phyloP scores from a whole-genome alignment of 2,797 vertebrate species.

The Artibeus jamaicensis region DNA sequence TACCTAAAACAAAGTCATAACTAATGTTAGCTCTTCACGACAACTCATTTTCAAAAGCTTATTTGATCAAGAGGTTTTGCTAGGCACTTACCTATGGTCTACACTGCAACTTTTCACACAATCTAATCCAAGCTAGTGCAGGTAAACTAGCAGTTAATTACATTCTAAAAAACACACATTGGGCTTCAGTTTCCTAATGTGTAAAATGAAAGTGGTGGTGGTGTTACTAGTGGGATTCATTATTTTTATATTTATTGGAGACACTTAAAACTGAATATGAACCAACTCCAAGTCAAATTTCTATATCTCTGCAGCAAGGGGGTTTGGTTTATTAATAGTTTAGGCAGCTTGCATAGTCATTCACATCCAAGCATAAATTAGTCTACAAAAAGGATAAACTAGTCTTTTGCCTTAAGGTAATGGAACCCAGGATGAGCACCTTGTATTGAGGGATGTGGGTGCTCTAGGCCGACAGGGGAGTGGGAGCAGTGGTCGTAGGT shows the following conservation, averaged over 20 bases:
- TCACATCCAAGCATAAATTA: background rate
- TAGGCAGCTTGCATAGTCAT: background rate
- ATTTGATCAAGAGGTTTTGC: constrained; percentile 30
- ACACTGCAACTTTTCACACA: background rate
- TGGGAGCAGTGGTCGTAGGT: too few relatives aligned
- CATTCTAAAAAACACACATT: background rate
- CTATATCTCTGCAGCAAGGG: background rate
- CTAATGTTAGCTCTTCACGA: constrained; percentile 65
- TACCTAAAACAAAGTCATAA: constrained; percentile 82
- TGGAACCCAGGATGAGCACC: background rate
- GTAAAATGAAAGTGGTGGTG: constrained; percentile 3
- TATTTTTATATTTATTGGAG: background rate
- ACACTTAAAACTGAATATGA: background rate
- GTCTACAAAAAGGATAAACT: background rate
- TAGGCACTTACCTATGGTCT: background rate
- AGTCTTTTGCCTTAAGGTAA: background rate
- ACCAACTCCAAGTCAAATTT: background rate
- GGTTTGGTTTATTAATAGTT: background rate
- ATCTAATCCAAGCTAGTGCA: background rate
- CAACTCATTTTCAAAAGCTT: constrained; percentile 19
- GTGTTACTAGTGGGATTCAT: background rate
- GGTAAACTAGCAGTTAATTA: background rate
- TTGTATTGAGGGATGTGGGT: background rate
- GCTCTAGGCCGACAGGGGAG: background rate
- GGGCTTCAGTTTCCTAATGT: background rate